A percentile compares a stretch with the other conserved stretches of the same genome.
phyloP scores from a whole-genome alignment of 2,888 invertebrate species.

The Cataglyphis cursor region DNA sequence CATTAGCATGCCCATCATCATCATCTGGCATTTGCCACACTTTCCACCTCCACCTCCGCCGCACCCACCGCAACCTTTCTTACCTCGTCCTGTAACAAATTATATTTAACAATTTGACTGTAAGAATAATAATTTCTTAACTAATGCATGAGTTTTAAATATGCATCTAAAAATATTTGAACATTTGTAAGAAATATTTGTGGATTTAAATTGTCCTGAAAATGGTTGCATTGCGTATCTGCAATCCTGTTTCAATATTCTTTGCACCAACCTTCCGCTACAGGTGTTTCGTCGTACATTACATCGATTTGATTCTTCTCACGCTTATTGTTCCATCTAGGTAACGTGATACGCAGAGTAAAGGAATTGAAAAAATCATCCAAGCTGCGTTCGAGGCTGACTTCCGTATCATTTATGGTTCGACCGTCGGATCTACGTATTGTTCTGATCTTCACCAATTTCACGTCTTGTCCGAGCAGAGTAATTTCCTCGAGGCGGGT shows the following conservation, averaged over 20 bases:
- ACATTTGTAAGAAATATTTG: not conserved
- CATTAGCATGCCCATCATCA: slow-evolving; percentile 90
- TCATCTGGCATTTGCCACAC: slow-evolving; percentile 88
- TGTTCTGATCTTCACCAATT: slow-evolving; percentile 87
- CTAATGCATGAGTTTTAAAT: not conserved
- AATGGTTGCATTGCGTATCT: not conserved
- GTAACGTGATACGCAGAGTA: slow-evolving; percentile 86
- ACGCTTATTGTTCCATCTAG: slow-evolving; percentile 79
- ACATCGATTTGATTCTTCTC: slow-evolving; percentile 83
- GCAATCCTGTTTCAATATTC: not conserved
- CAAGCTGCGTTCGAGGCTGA: slow-evolving; percentile 87
- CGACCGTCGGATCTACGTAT: slow-evolving; percentile 63
- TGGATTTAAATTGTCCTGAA: not conserved
- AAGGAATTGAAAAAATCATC: slow-evolving; percentile 89
- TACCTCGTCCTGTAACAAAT: slow-evolving; percentile 82
- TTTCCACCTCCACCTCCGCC: slow-evolving; percentile 78
- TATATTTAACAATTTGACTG: slow-evolving; percentile 13
- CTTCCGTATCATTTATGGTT: slow-evolving; percentile 79
- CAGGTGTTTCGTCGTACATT: slow-evolving; percentile 81
- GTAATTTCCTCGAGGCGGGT: slow-evolving; percentile 88
- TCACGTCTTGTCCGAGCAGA: slow-evolving; percentile 88
- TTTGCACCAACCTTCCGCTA: slow-evolving; percentile 78
- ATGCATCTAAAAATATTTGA: not conserved
- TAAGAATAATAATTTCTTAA: not conserved
- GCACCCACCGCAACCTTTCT: slow-evolving; percentile 82